Evolutionary conservation across 2,797 vertebrate species (phyloP).

Genomic region (Premnoplex brunnescens): DNA sequence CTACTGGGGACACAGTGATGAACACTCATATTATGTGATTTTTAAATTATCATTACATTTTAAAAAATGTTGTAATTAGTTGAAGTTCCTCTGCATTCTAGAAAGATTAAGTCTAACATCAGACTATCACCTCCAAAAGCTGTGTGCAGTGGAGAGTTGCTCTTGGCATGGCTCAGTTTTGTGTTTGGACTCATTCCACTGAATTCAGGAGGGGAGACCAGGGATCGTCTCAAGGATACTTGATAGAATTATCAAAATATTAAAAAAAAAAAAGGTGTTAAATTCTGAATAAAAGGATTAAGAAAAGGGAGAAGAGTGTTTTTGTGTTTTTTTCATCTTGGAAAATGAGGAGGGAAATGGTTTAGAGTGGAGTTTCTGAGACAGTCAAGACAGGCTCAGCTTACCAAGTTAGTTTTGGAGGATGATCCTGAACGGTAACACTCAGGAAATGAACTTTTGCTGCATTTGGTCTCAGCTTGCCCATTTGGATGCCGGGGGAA

Average conservation of each 20-base stretch:
- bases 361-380: neutral
- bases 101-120: neutral
- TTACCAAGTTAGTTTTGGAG: conserved; percentile 33
- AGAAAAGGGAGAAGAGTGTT: neutral
- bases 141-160: rapidly evolving
- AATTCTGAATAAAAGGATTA: neutral
- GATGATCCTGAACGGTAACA: neutral
- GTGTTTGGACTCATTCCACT: neutral
- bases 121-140: neutral
- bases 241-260: neutral
- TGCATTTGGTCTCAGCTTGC: neutral
- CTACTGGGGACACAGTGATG: neutral
- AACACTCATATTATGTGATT: neutral
- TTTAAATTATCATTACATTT: neutral
- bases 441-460: conserved; percentile 9
- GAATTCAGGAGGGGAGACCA: neutral
- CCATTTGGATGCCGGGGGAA: neutral
- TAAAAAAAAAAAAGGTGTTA: rapidly evolving
- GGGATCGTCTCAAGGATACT: neutral
- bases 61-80: neutral
- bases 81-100: neutral
- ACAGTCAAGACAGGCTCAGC: neutral
- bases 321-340: neutral
- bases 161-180: neutral
- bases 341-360: neutral